Percentiles rank a stretch among this genome's conserved stretches.
Evolutionary conservation across 2,888 invertebrate species (phyloP).

Genomic region (Thecocarcelia acutangulata): DNA sequence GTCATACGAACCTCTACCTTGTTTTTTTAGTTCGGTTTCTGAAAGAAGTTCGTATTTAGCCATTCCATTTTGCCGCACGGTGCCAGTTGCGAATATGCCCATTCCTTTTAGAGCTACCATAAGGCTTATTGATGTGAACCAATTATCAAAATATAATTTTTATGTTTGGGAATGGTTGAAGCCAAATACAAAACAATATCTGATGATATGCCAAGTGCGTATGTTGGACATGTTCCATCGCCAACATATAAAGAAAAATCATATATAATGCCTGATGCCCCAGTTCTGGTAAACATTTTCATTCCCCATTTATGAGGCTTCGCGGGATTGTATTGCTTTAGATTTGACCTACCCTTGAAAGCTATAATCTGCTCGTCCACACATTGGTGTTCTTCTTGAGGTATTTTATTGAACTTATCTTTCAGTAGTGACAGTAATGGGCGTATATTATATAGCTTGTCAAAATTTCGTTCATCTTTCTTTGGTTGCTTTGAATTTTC

Average conservation of each 20-base stretch:
- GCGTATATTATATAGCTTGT: slow-evolving; percentile 31
- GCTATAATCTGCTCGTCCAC: slow-evolving; percentile 11
- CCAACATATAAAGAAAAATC: neutral
- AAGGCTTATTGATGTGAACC: slow-evolving; percentile 19
- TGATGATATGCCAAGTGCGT: slow-evolving; percentile 16
- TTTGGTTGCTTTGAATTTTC: slow-evolving; percentile 10
- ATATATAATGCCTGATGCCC: neutral
- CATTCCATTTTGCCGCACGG: slow-evolving; percentile 2
- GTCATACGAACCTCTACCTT: neutral
- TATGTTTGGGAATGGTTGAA: neutral
- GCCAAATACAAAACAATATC: slow-evolving; percentile 11
- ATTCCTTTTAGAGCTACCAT: slow-evolving; percentile 22
- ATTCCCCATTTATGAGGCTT: neutral
- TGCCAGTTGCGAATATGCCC: slow-evolving; percentile 14
- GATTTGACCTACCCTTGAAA: slow-evolving; percentile 3
- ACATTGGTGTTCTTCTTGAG: slow-evolving; percentile 30
- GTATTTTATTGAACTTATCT: slow-evolving; percentile 24
- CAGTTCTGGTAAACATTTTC: slow-evolving; percentile 14
- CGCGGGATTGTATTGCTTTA: neutral
- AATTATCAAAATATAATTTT: slow-evolving; percentile 16
- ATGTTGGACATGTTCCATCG: neutral
- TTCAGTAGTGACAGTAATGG: slow-evolving; percentile 17
- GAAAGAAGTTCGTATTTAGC: too few species aligned
- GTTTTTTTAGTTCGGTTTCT: slow-evolving; percentile 28
- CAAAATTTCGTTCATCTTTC: slow-evolving; percentile 19